Evolutionary conservation across 2,797 vertebrate genomes (phyloP), one percentile per base, ranked within the genome.

Genomic region (Gephyroberyx darwinii): DNA sequence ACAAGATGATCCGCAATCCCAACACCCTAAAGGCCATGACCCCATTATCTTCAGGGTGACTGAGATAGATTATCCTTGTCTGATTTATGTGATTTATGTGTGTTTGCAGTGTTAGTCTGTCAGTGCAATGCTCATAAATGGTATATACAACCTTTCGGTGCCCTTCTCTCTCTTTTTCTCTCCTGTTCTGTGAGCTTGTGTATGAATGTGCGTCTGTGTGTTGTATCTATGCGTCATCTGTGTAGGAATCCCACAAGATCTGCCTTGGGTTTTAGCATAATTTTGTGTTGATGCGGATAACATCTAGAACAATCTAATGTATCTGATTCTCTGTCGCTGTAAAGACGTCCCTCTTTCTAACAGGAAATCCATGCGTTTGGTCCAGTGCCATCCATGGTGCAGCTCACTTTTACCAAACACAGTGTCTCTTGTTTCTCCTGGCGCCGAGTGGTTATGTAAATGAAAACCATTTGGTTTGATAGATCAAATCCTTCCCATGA

Each of bases 1-100:
- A 99, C 92, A 99, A 99, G 92, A 98, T 98, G 98, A 99, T 99
- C 91, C 95, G 98, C 77, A 99, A 98, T 70, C 98, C 98, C 8
- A 99, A 98, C 93, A 97, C 94, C 77, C 92, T 99, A 87, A 99
- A 99, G 94, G 96, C 97, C 89, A 96, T 97, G 95, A 98, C 98
- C 13, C 97, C 98, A 5, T 91, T 98, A 33, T 97, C 96, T 56
- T 98, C 98, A 51, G 97, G 98, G 98, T 98, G 90, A 33, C 92
- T 51, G 53, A 8, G 2, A 9, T 3, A 41, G 43, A 45, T 45
- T 16, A 45, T 45, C 43, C 16, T 17, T 48, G 41, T 48, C 51
- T 30, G 62, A 74, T 62, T 59, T 0, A 13, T 50, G 43, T 39
- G n/a, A 37, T 76, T 75, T 53, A 33, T 33, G 59, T 4, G 14